These are phyloP conservation scores for Siderastrea radians DNA, from an alignment of 92 coral and sea anemone species.

Conservation along the genomic window DNA sequence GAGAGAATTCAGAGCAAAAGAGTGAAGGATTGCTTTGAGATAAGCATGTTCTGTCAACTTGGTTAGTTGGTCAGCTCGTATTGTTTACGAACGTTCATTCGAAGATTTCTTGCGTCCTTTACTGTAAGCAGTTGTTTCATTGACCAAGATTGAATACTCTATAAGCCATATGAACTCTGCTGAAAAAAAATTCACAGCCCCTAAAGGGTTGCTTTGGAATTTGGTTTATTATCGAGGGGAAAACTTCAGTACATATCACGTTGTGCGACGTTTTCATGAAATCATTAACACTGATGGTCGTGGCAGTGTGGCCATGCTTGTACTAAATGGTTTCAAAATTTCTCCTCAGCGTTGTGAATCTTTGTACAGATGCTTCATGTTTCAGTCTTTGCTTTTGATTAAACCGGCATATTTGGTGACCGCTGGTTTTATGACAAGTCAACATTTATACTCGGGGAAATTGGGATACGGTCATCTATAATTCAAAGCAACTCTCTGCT, in stretches of 20 bases:
- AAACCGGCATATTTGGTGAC: slow-evolving; percentile 46
- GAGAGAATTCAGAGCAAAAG: neutral
- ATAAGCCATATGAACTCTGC: neutral
- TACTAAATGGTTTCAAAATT: neutral
- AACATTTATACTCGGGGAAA: slow-evolving; percentile 36
- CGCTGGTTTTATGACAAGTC: slow-evolving; percentile 63
- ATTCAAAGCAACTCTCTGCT: slow-evolving; percentile 90
- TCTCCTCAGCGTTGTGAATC: neutral
- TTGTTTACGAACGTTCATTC: slow-evolving; percentile 85
- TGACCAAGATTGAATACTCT: neutral
- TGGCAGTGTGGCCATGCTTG: slow-evolving; percentile 8
- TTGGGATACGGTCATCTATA: slow-evolving; percentile 84
- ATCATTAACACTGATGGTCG: neutral
- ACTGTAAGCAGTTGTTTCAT: neutral
- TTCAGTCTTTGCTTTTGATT: slow-evolving; percentile 18
- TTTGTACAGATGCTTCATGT: slow-evolving; percentile 14
- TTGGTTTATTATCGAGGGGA: neutral
- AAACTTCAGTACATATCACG: slow-evolving; percentile 2
- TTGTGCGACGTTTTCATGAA: slow-evolving; percentile 26
- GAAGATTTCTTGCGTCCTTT: slow-evolving; percentile 60
- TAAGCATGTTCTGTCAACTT: slow-evolving; percentile 39
- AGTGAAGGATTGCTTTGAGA: neutral
- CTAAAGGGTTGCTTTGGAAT: neutral
- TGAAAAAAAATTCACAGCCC: neutral
- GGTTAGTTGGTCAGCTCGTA: slow-evolving; percentile 39